phyloP scores from a whole-genome alignment of 2,113 vertebrate species.

The Isichthys henryi region DNA sequence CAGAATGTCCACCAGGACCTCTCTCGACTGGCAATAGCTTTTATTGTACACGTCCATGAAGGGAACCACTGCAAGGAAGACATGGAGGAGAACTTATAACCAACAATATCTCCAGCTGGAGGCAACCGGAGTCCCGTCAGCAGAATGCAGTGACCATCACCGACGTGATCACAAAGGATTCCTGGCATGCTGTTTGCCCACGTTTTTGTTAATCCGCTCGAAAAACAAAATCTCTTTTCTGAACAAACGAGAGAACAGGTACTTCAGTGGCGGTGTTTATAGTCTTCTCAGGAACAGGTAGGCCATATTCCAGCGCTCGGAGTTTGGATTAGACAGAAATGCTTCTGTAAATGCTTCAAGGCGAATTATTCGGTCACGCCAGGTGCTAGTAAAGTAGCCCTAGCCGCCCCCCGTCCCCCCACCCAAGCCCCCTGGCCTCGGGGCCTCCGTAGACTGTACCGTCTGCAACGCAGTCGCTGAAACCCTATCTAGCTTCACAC shows the following conservation, averaged over 20 bases:
- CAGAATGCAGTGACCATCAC: background rate
- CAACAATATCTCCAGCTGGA: background rate
- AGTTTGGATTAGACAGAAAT: background rate
- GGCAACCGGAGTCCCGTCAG: background rate
- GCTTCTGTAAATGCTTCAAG: background rate
- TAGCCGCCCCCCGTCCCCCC: background rate
- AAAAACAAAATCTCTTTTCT: background rate
- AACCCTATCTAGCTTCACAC: background rate
- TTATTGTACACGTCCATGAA: slow-evolving; percentile 88
- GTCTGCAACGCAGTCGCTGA: background rate
- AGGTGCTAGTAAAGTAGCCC: background rate
- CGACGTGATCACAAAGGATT: background rate
- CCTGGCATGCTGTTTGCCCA: background rate
- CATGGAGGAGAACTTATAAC: background rate
- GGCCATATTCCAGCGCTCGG: background rate
- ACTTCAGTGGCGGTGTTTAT: background rate
- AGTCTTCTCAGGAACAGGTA: background rate
- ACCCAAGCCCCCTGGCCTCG: too few species aligned
- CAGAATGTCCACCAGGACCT: slow-evolving; percentile 90
- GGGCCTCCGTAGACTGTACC: background rate
- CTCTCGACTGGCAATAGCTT: slow-evolving; percentile 83
- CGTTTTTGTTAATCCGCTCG: background rate
- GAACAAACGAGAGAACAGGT: background rate
- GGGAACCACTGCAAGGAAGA: slow-evolving; percentile 68
- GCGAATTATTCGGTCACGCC: background rate